Percentiles rank a stretch among this genome's conserved stretches.
These are phyloP conservation scores for Cryptus viduatorius DNA, from an alignment of 2,888 invertebrate species.

Conservation along the genomic window DNA sequence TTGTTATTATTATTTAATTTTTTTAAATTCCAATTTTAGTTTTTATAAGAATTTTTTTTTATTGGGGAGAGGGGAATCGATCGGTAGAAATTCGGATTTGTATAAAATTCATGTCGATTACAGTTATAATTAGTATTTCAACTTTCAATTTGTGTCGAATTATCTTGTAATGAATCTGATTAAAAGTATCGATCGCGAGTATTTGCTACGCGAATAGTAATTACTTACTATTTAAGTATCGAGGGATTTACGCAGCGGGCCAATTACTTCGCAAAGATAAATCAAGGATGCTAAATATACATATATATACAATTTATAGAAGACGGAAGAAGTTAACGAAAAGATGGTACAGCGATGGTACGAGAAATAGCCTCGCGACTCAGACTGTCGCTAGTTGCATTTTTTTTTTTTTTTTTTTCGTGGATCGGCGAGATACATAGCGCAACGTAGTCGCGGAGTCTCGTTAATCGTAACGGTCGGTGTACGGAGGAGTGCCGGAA, in stretches of 20 bases:
- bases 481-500: slow-evolving; percentile 33
- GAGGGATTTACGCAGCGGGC: background rate
- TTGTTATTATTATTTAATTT: background rate
- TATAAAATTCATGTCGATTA: too few relatives aligned
- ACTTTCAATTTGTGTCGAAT: background rate
- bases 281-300: background rate
- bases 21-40: background rate
- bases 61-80: too few relatives aligned
- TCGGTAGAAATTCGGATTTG: too few relatives aligned
- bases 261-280: background rate
- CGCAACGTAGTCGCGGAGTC: slow-evolving; percentile 32
- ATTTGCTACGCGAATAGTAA: background rate
- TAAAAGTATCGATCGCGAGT: background rate
- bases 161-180: background rate
- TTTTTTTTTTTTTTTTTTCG: slow-evolving; percentile 31
- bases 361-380: slow-evolving; percentile 20
- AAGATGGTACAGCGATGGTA: background rate
- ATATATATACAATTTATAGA: background rate
- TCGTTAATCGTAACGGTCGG: slow-evolving; percentile 60
- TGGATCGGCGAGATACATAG: slow-evolving; percentile 26
- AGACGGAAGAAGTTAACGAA: background rate
- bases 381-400: slow-evolving; percentile 25
- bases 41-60: too few relatives aligned
- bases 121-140: background rate
- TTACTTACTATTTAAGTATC: background rate